Evolutionary conservation across 2,113 vertebrate species (phyloP), one percentile per base, ranked within the genome.

Genomic region (Euleptes europaea): DNA sequence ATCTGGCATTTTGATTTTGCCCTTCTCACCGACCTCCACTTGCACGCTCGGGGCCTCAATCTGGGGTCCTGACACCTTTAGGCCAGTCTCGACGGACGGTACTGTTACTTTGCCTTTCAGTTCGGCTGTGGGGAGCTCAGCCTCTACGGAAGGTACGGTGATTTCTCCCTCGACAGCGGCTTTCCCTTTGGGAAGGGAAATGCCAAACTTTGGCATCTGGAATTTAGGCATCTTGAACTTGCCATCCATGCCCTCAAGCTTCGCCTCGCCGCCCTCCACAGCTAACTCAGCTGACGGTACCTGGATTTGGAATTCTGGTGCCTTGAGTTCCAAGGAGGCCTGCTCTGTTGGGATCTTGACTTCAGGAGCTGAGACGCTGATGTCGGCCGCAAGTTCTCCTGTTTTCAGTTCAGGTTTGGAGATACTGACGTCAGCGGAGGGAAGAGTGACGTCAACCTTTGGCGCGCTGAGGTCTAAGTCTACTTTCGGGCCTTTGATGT

Each of bases 51-150:
- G 72, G 47, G 1, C 72, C 42, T 49, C 5, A 0, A 3, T 23
- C 0, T 83, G 19, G 0, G 0, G 0, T 49, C 4, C 23, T 4
- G 65, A 28, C 31, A 49, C 7, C 28, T 13, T 69, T 2, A 51
- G 1, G 0, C 51, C n/a, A 0, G 33, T 11, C 1, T 78, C 5
- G 0, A 23, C 0, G 23, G 66, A 3, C 3, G 0, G 0, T 0
- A 0, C 0, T 33, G 0, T 0, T 0, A 0, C 28, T 69, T 31
- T 17, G 0, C 0, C 78, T 0, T 0, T 78, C 0, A 79, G 0
- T 0, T 78, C 0, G 75, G 26, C 0, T 0, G 9, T 42, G 51
- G 76, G 31, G 17, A 63, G 1, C 0, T 35, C 31, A 31, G 8
- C 14, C 1, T 77, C 83, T 4, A 47, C 42, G 10, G 47, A 47